Base-by-base conservation (phyloP, 2,888 invertebrate genomes). In the Lepidochrysops patricia region DNA sequence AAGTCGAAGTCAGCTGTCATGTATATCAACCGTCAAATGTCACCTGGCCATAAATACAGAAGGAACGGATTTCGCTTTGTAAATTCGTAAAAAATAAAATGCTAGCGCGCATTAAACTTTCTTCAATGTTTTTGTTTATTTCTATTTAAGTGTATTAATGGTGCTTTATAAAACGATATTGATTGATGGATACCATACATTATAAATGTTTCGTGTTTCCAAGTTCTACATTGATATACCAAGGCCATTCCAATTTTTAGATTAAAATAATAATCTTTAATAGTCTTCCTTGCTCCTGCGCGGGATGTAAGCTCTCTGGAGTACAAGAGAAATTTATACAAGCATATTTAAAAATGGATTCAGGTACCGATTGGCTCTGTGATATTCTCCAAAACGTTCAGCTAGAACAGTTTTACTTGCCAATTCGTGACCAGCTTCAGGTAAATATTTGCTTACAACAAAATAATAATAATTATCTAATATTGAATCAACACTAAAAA, bases 391-490 rank as follows among this genome's bases (percentile, higher is more conserved):
- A 93, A 65, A 96, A 98, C 82, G 96, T 97, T 56, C 97, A 98
- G 82, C 89, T 98, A 62, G 95, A 95, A 68, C 97, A 97, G 81
- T 98, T 98, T 83, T 94, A 96, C 75, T 91, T 94, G 59, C 92
- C 96, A 64, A 95, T 98, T 61, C 91, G 97, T 66, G 98, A 98
- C 90, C 97, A 98, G 76, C 90, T 98, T 43, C 97, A 97, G 89
- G 94, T 96, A 77, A 60, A 57, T 58, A 0, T 57, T 60, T 60
- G 27, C 35, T 1, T 48, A 37, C n/a, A n/a, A n/a, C n/a, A n/a
- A n/a, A n/a, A n/a, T n/a, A n/a, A n/a, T n/a, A n/a, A n/a, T n/a
- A n/a, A n/a, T n/a, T n/a, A n/a, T n/a, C n/a, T n/a, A n/a, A n/a
- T n/a, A n/a, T n/a, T 23, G 2, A 35, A 7, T 54, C 9, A 34